Evolutionary conservation across 2,888 invertebrate genomes (phyloP), one percentile per base, ranked within the genome.

Genomic region (Empis livida): DNA sequence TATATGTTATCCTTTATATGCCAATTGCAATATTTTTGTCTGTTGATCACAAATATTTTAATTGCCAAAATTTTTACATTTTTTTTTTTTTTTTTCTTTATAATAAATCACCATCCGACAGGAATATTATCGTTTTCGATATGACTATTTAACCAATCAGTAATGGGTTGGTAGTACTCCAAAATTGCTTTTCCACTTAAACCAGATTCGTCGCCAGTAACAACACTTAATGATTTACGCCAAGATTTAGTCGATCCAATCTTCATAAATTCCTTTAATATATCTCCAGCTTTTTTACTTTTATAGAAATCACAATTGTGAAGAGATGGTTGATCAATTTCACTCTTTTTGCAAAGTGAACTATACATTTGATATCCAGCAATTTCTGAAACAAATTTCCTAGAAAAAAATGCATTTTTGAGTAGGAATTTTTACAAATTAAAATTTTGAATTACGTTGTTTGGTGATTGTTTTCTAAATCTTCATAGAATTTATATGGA

Each of bases 281-380:
- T 74, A 55, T 81, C 78, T 46, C 92, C 92, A 42, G 90, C 90
- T 40, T 77, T 77, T 3, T 74, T 74, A 56, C 82, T 88, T 56
- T 79, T 74, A 65, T 84, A 87, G 58, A 92, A 89, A 59, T 92
- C 90, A 61, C 92, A 93, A 57, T 83, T 78, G 48, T 90, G 82
- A 9, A 93, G 73, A 9, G 82, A 80, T 6, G 76, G 73, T 0
- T 44, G 79, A 53, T 82, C 75, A 11, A 74, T 71, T 0, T 81
- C 82, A 5, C 87, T 85, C 53, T 80, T 76, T 54, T 77, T 77
- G 60, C 84, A 85, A n/a, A 84, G 70, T 1, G 79, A 73, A n/a
- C 80, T 74, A 60, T 84, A 82, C 63, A 86, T 79, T 60, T 85
- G 84, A 71, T 85, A 86, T 65, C 92, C 91, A 32, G 92, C 70